Evolutionary conservation across 2,113 vertebrate genomes (phyloP), one percentile per base, ranked within the genome.

Genomic region (Upupa epops): DNA sequence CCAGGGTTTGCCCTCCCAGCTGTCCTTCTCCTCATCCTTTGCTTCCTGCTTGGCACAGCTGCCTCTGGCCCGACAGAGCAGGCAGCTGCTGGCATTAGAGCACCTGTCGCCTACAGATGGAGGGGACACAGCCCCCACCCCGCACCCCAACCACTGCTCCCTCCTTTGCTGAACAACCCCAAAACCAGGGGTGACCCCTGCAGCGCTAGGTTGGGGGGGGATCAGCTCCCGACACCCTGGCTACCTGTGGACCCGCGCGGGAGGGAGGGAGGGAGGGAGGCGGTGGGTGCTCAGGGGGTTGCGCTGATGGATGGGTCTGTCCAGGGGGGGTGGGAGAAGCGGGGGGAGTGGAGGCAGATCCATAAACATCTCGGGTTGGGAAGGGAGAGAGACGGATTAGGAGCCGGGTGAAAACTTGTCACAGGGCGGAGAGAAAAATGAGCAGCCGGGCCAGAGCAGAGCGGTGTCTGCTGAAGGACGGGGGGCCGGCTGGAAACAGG

Each of bases 331-430:
- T 72, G 87, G 84, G 71, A 64, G 88, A 68, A 66, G 81, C 48
- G 32, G 52, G 52, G 86, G 68, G 77, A 86, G 83, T 63, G 59
- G 94, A 84, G 89, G 85, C 84, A 92, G 92, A 93, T 97, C 95
- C 90, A 96, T 97, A 96, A 96, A 95, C 91, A 92, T 93, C 94
- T 97, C 29, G 31, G 95, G 83, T 87, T 96, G 91, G 94, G 94
- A 95, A 96, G 94, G 93, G 95, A 89, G 79, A 86, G 93, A 97
- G 96, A 97, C 83, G 8, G 96, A 97, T 97, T 95, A 97, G 97
- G 97, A 97, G 96, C 94, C 17, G 89, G 94, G 95, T 96, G 96
- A 96, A 96, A 97, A 96, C 81, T 83, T 96, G 96, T 97, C 95
- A 96, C 92, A 81, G 45, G 8, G 88, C 4, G 8, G 91, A 94